Base-by-base conservation (phyloP, 2,113 vertebrate genomes). In the Pipra filicauda region DNA sequence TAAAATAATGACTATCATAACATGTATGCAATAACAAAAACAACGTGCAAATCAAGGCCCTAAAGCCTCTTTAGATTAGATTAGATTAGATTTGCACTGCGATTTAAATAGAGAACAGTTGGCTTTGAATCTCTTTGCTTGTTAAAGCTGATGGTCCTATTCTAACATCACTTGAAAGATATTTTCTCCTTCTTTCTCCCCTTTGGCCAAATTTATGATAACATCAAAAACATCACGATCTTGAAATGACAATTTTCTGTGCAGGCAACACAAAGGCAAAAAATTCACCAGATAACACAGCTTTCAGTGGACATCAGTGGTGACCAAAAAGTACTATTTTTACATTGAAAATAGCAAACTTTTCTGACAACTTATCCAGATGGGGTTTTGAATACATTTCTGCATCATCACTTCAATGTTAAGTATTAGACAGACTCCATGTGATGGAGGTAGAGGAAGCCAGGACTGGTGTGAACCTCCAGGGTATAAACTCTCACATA, bases 11-110 rank as follows among this genome's bases (percentile, higher is more conserved):
- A 78, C 75, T 90, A 72, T 71, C 92, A 78, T 61, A 93, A 87
- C 37, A 43, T 58, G 41, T 33, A 84, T 75, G 65, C 73, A 89
- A 78, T 58, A 91, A 89, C 59, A 95, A 87, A 64, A 95, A 82
- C 23, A 90, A 88, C 58, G 70, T 66, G 66, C 44, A 85, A 91
- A 24, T 70, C 73, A 85, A 92, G 88, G 52, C 64, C 72, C 44
- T 76, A 91, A 95, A 93, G 8, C 18, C 31, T 84, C 57, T 52
- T 91, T 85, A 93, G 92, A 89, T 88, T 80, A 85, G 77, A 88
- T 73, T 41, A 67, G 89, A 71, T 76, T 75, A 85, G 85, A 65
- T 89, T 72, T 37, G 79, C 69, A 73, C n/a, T 70, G 37, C 28
- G 54, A 86, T 96, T 95, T 87, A 90, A 94, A 69, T 7, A 89